phyloP scores from a whole-genome alignment of 2,113 vertebrate species.

The Archilochus colubris region DNA sequence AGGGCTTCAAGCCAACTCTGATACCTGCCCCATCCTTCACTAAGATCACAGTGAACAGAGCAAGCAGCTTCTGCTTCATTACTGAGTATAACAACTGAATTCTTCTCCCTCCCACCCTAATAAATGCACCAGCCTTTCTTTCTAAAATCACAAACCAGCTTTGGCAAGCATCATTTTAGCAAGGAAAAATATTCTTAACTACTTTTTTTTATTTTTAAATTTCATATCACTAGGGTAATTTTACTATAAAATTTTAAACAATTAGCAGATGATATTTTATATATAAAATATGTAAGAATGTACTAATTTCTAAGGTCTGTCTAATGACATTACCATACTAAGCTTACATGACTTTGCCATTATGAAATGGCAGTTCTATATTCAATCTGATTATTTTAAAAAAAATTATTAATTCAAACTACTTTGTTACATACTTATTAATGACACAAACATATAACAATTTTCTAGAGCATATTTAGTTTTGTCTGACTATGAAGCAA shows the following conservation, averaged over 20 bases:
- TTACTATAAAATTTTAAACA: not conserved
- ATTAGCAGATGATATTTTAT: not conserved
- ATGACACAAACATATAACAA: not conserved
- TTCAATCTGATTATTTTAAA: not conserved
- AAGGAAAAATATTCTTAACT: not conserved
- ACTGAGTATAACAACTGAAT: not conserved
- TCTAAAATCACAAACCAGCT: not conserved
- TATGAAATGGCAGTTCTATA: not conserved
- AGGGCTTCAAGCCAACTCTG: not conserved
- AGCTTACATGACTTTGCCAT: not conserved
- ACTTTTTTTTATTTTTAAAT: not conserved
- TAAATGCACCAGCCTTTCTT: not conserved
- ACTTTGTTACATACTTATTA: not conserved
- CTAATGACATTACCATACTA: not conserved
- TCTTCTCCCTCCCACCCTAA: not conserved
- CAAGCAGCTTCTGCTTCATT: not conserved
- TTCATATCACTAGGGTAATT: not conserved
- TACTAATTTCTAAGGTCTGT: not conserved
- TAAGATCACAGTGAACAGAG: not conserved
- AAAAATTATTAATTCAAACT: not conserved
- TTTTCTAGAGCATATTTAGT: not conserved
- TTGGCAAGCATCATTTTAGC: not conserved
- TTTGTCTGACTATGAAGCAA: not conserved
- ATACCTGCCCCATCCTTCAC: not conserved
- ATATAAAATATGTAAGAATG: not conserved